Evolutionary conservation across 2,888 invertebrate species (phyloP).

Genomic region (Osmoderma eremita): DNA sequence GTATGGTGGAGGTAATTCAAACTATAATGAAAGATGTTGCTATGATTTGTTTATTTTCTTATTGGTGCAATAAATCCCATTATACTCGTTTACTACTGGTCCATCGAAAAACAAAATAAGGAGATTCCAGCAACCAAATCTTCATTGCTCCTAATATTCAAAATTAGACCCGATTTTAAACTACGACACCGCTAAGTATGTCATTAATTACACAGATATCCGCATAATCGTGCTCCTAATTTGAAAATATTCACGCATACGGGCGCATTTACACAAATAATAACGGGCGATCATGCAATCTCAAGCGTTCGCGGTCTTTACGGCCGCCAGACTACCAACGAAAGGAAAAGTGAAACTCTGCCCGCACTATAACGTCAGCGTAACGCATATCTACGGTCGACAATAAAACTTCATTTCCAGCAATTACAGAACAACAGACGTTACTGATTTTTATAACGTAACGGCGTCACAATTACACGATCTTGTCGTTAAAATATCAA

Average conservation of each 20-base stretch:
- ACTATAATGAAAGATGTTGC: too few relatives aligned
- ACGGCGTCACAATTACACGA: slow-evolving; percentile 39
- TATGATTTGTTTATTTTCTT: too few relatives aligned
- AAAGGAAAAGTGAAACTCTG: slow-evolving; percentile 34
- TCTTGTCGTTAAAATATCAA: slow-evolving; percentile 33
- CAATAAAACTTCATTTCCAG: slow-evolving; percentile 26
- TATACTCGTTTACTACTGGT: too few relatives aligned
- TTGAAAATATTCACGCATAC: slow-evolving; percentile 3
- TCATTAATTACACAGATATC: slow-evolving; percentile 1
- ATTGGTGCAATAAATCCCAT: too few relatives aligned
- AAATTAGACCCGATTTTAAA: background rate
- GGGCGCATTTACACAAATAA: background rate
- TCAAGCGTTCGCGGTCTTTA: background rate
- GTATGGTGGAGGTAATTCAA: too few relatives aligned
- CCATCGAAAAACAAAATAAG: too few relatives aligned
- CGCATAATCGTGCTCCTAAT: background rate
- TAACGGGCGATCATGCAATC: slow-evolving; percentile 10
- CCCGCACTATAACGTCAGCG: background rate
- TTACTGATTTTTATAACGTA: slow-evolving; percentile 29
- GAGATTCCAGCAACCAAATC: too few relatives aligned
- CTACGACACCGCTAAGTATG: background rate
- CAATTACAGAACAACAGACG: slow-evolving; percentile 34
- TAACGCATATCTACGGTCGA: slow-evolving; percentile 10
- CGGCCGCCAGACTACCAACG: background rate
- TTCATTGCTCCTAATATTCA: background rate